phyloP scores from a whole-genome alignment of 2,113 vertebrate species.

The Forbesichthys agassizii region DNA sequence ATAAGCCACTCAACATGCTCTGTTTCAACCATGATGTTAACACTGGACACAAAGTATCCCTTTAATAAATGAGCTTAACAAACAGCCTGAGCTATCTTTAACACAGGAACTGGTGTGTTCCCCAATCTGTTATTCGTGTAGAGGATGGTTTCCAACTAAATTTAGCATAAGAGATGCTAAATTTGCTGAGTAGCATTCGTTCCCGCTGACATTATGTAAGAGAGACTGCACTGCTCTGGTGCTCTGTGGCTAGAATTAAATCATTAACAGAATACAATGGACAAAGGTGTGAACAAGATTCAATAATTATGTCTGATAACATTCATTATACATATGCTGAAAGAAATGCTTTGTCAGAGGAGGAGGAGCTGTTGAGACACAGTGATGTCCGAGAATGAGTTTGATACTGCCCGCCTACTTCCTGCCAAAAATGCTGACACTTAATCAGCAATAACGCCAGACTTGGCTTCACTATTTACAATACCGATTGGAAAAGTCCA shows the following conservation, averaged over 20 bases:
- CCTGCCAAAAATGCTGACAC: conserved; percentile 57
- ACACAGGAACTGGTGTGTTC: no score
- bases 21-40: no score
- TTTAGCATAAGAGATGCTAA: no score
- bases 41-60: no score
- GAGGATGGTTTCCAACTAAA: no score
- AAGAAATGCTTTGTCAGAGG: conserved; percentile 58
- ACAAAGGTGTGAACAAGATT: conserved; percentile 64
- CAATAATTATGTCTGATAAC: conserved; percentile 49
- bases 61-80: no score
- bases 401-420: conserved; percentile 47
- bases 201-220: no score
- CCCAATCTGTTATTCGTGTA: no score
- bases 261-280: conserved; percentile 2
- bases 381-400: conserved; percentile 66
- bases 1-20: no score
- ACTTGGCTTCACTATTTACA: conserved; percentile 56
- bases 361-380: conserved; percentile 72
- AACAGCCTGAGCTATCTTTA: no score
- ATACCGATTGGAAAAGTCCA: conserved; percentile 39
- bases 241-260: conserved; percentile 8
- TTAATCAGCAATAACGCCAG: conserved; percentile 57
- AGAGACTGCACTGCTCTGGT: background rate
- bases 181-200: no score
- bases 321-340: conserved; percentile 55